Evolutionary conservation across 2,888 invertebrate genomes (phyloP).

Genomic region (Flexamia atlantica): DNA sequence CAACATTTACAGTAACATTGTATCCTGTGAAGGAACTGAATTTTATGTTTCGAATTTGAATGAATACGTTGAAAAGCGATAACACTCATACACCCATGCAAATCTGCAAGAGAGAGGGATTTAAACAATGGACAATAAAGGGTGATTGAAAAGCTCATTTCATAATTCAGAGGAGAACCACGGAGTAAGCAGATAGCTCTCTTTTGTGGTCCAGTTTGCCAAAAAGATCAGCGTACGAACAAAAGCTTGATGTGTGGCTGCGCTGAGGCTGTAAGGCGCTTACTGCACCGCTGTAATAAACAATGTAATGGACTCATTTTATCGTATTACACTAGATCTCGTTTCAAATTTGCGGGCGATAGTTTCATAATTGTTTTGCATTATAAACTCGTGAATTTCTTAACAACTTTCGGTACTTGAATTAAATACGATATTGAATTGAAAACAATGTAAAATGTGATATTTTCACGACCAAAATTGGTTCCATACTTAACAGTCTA

Average conservation of each 20-base stretch:
- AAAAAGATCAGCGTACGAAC: conserved; percentile 46
- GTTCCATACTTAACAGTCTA: no score
- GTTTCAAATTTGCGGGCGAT: background rate
- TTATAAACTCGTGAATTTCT: background rate
- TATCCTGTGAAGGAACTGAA: no score
- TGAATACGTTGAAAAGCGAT: background rate
- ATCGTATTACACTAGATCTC: background rate
- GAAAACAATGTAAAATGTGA: no score
- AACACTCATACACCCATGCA: background rate
- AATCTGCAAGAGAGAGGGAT: background rate
- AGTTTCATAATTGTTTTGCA: background rate
- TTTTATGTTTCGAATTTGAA: no score
- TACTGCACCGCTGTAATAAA: conserved; percentile 10
- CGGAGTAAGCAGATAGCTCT: conserved; percentile 47
- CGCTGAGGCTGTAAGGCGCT: background rate
- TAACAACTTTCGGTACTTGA: no score
- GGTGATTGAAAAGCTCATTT: conserved; percentile 50
- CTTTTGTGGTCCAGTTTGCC: conserved; percentile 55
- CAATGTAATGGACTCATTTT: conserved; percentile 2
- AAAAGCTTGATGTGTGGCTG: conserved; percentile 4
- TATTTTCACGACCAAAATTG: no score
- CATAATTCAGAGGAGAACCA: conserved; percentile 32
- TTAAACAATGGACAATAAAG: conserved; percentile 21
- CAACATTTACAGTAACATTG: no score
- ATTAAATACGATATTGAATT: no score